Evolutionary conservation across 2,888 invertebrate species (phyloP).

Genomic region (Neocrepidodera transversa): DNA sequence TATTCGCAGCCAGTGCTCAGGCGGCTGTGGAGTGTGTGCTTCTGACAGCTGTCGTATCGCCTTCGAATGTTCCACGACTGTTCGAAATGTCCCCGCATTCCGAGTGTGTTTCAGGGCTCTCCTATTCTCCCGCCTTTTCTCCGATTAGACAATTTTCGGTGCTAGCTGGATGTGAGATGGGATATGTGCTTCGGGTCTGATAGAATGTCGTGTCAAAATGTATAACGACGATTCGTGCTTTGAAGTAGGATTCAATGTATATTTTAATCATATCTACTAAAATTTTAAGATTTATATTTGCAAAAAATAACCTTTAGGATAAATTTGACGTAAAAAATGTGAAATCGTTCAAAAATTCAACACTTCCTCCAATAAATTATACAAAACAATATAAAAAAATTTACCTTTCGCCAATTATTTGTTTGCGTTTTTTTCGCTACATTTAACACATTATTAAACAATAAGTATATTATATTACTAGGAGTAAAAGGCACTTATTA

Average conservation of each 20-base stretch:
- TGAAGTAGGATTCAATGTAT: neutral
- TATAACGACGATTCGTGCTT: neutral
- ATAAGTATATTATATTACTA: no score
- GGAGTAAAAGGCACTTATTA: no score
- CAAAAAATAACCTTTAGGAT: no score
- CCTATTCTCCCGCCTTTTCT: constrained; percentile 11
- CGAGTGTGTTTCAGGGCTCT: constrained; percentile 1
- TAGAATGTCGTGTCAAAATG: constrained; percentile 10
- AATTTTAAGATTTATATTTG: no score
- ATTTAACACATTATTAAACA: no score
- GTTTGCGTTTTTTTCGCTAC: no score
- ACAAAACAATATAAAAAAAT: no score
- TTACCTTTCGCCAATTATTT: no score
- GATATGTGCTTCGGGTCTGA: neutral
- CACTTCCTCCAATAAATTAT: no score
- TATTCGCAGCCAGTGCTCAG: constrained; percentile 58
- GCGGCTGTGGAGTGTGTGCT: constrained; percentile 50
- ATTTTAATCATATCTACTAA: no score
- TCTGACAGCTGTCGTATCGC: constrained; percentile 61
- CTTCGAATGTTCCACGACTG: constrained; percentile 46
- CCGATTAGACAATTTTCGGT: constrained; percentile 23
- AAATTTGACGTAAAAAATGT: no score
- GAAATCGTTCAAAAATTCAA: no score
- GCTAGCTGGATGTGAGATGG: neutral
- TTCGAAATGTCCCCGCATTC: constrained; percentile 54